Evolutionary conservation across 2,888 invertebrate genomes (phyloP).

Genomic region (Morpho achilles): DNA sequence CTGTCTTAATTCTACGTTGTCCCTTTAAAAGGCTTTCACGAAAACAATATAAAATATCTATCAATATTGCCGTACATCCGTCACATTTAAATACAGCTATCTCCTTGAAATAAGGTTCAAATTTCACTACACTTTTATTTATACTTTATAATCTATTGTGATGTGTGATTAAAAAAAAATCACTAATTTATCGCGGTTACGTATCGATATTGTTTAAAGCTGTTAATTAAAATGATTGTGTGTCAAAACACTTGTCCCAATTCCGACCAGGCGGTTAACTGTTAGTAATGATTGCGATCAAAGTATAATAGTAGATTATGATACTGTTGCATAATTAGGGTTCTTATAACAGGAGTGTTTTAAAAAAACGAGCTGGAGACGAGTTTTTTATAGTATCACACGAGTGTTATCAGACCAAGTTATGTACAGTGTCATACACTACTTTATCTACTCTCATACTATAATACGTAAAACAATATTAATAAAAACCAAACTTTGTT

Average conservation of each 20-base stretch:
- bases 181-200: constrained; percentile 7
- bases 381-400: too few relatives aligned
- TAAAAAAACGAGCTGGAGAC: too few relatives aligned
- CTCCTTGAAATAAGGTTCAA: neutral
- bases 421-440: too few relatives aligned
- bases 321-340: too few relatives aligned
- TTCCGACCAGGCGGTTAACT: neutral
- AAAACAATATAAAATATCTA: constrained; percentile 14
- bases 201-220: constrained; percentile 9
- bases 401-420: too few relatives aligned
- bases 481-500: too few relatives aligned
- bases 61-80: constrained; percentile 13
- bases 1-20: neutral
- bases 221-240: constrained; percentile 11
- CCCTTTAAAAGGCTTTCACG: constrained; percentile 5
- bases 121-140: neutral
- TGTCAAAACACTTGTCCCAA: constrained; percentile 6
- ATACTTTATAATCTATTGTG: constrained; percentile 7
- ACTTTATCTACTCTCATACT: too few relatives aligned
- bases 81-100: neutral
- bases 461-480: too few relatives aligned
- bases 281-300: neutral
- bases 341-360: too few relatives aligned
- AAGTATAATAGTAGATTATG: neutral
- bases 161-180: constrained; percentile 5